Base-by-base conservation (phyloP, 2,113 vertebrate genomes). In the Rhinolophus ferrumequinum region DNA sequence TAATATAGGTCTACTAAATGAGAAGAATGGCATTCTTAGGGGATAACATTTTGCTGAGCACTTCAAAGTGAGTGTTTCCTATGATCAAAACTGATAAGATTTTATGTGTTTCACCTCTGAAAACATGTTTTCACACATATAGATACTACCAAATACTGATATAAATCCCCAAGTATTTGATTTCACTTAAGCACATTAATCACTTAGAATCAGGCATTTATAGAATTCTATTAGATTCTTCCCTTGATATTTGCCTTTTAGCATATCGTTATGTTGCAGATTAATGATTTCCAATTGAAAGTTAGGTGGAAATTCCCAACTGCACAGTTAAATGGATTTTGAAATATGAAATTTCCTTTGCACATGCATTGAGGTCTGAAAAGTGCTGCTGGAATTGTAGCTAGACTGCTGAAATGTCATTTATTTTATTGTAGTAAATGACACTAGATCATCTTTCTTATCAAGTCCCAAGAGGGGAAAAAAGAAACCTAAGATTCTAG, bases 201-300 rank as follows among this genome's bases (percentile, higher is more conserved):
- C 66, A n/a, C 8, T 54, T 47, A 41, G 33, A 88, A 75, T 47
- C 33, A 75, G 67, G 30, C n/a, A 94, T 82, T 88, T 72, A 33
- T 60, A 83, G 60, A 41, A 56, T 80, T 92, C 33, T 76, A 7
- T 11, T 41, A 8, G 10, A 62, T 33, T 76, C 18, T 66, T 73
- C 22, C 69, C 83, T 82, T 93, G 73, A 26, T 84, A 44, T 87
- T 95, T 84, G 19, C 64, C 24, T 92, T 73, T 91, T 66, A 66
- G 35, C 44, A 70, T 88, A 14, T 54, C 67, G 88, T 88, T 81
- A 66, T 24, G 5, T 47, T 62, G 6, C 60, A 67, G 67, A 60
- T 79, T 72, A 89, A 80, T 84, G 66, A 84, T 35, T 66, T 88
- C 52, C 30, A 90, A 15, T 16, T 58, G 18, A 87, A 84, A 22